phyloP scores from a whole-genome alignment of 2,888 invertebrate genomes.

The Diploptera punctata region DNA sequence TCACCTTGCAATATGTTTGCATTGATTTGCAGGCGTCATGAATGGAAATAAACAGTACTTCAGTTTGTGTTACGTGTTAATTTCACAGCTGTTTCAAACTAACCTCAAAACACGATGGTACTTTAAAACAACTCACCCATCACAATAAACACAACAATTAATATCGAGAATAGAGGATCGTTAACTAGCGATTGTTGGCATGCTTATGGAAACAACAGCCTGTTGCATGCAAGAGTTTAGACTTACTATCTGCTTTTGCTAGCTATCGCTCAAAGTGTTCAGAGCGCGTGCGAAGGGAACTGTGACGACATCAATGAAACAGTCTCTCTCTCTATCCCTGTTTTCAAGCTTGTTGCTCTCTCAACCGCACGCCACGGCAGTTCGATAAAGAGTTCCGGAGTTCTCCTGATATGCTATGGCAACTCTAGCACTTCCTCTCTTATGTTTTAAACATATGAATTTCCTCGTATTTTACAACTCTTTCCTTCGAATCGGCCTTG shows the following conservation, averaged over 20 bases:
- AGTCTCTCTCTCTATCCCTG: not conserved
- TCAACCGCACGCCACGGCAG: not conserved
- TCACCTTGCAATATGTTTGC: slow-evolving; percentile 6
- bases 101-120: too few relatives aligned
- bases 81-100: too few relatives aligned
- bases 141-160: not conserved
- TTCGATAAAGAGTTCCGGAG: slow-evolving; percentile 10
- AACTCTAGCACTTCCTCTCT: too few relatives aligned
- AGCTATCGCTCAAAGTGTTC: not conserved
- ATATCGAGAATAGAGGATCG: not conserved
- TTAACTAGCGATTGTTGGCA: not conserved
- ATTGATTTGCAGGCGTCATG: not conserved
- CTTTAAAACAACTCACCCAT: not conserved
- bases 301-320: slow-evolving; percentile 2
- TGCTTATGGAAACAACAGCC: not conserved
- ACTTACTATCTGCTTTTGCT: slow-evolving; percentile 7
- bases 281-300: not conserved
- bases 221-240: not conserved
- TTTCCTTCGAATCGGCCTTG: too few relatives aligned
- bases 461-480: too few relatives aligned
- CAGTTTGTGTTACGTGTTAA: too few relatives aligned
- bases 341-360: not conserved
- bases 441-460: too few relatives aligned
- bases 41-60: not conserved
- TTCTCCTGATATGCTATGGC: too few relatives aligned